A percentile compares a stretch with the other conserved stretches of the same genome.
phyloP scores from a whole-genome alignment of 2,888 invertebrate genomes.

The Drosophila stalkeri region DNA sequence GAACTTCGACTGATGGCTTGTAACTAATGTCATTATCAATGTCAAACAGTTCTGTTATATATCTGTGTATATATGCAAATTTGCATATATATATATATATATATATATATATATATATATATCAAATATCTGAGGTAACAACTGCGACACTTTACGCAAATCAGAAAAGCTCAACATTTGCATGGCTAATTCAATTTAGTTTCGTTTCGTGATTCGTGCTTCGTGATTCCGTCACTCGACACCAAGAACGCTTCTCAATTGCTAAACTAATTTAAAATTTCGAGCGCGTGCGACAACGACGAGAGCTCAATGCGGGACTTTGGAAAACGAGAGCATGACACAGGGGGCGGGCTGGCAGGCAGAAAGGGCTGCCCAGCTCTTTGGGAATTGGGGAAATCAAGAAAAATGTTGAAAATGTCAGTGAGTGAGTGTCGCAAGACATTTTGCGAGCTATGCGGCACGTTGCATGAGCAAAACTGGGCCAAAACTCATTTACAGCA shows the following conservation, averaged over 20 bases:
- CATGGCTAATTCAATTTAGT: conserved; percentile 83
- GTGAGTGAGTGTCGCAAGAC: conserved; percentile 76
- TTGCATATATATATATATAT: conserved; percentile 3
- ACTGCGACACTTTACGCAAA: conserved; percentile 57
- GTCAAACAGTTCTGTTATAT: background rate
- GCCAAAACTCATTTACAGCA: conserved; percentile 54
- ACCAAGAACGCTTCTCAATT: conserved; percentile 67
- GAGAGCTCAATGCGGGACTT: conserved; percentile 30
- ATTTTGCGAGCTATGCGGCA: conserved; percentile 64
- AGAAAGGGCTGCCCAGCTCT: conserved; percentile 45
- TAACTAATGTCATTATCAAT: conserved; percentile 3
- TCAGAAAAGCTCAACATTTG: conserved; percentile 73
- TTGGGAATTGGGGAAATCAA: conserved; percentile 53
- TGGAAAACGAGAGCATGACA: conserved; percentile 66
- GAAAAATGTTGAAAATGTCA: conserved; percentile 35
- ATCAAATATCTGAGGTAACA: conserved; percentile 40
- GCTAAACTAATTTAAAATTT: conserved; percentile 81
- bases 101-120: conserved; percentile 1
- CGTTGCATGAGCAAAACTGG: conserved; percentile 38
- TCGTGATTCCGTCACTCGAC: conserved; percentile 50
- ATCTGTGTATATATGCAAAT: background rate
- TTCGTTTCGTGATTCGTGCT: conserved; percentile 53
- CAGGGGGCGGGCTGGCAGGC: background rate
- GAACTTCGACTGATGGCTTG: background rate
- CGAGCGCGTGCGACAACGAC: conserved; percentile 64